A percentile compares a stretch with the other conserved stretches of the same genome.
phyloP scores from a whole-genome alignment of 2,113 vertebrate species.

The Vidua chalybeata region DNA sequence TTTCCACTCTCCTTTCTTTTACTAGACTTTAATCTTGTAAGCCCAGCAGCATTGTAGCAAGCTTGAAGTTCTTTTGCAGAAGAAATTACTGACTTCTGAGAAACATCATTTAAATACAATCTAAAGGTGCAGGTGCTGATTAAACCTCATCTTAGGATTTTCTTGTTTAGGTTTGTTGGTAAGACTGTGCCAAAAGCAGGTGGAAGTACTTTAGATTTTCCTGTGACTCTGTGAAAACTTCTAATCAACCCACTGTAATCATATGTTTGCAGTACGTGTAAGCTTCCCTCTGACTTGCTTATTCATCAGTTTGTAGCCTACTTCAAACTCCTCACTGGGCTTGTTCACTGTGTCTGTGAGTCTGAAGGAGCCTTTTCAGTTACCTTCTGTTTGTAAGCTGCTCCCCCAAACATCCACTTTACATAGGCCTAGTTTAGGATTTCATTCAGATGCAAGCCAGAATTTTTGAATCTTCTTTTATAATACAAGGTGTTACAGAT shows the following conservation, averaged over 20 bases:
- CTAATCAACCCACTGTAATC: not conserved
- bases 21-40: not conserved
- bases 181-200: not conserved
- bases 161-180: not conserved
- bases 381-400: not conserved
- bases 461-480: not conserved
- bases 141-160: not conserved
- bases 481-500: not conserved
- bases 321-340: not conserved
- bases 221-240: not conserved
- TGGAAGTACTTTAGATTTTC: not conserved
- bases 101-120: not conserved
- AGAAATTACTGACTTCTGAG: not conserved
- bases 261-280: not conserved
- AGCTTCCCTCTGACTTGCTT: slow-evolving; percentile 4
- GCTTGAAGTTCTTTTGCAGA: not conserved
- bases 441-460: not conserved
- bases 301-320: not conserved
- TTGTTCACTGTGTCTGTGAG: not conserved
- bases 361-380: not conserved
- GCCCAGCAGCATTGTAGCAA: not conserved
- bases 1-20: not conserved
- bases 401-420: not conserved
- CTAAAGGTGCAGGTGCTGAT: not conserved
- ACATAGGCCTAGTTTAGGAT: not conserved